A percentile compares a stretch with the other conserved stretches of the same genome.
phyloP scores from a whole-genome alignment of 2,888 invertebrate species.

The Sphaeridia pumilis region DNA sequence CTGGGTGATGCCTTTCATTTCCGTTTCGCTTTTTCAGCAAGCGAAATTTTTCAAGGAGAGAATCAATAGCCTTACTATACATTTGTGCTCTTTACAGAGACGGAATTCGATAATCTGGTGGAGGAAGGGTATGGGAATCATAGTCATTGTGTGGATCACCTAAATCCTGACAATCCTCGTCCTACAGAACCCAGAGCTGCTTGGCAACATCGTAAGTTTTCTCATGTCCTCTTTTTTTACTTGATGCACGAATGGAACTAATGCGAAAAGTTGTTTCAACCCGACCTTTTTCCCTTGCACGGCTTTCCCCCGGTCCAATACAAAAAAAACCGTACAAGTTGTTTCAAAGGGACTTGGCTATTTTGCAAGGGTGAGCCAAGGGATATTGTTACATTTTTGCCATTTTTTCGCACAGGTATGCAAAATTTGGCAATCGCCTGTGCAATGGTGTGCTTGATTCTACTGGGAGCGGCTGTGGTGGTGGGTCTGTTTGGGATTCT shows the following conservation, averaged over 20 bases:
- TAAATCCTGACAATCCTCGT: slow-evolving; percentile 20
- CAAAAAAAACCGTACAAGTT: no score
- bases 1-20: no score
- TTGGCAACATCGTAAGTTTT: slow-evolving; percentile 35
- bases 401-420: slow-evolving; percentile 64
- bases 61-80: no score
- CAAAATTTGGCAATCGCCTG: slow-evolving; percentile 92
- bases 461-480: slow-evolving; percentile 72
- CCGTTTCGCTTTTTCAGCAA: no score
- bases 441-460: slow-evolving; percentile 79
- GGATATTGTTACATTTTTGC: no score
- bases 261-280: no score
- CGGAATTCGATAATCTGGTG: slow-evolving; percentile 27
- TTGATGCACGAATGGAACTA: no score
- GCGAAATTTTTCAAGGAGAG: no score
- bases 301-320: no score
- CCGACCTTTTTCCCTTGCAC: no score
- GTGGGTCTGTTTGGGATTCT: slow-evolving; percentile 81
- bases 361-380: no score
- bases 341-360: no score
- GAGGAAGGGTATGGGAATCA: slow-evolving; percentile 22
- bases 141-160: slow-evolving; percentile 30
- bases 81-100: slow-evolving; percentile 31
- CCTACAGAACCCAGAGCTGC: slow-evolving; percentile 29
- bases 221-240: background rate